These are phyloP conservation scores for Cranoglanis bouderius DNA, from an alignment of 2,113 vertebrate genomes.

Conservation along the genomic window DNA sequence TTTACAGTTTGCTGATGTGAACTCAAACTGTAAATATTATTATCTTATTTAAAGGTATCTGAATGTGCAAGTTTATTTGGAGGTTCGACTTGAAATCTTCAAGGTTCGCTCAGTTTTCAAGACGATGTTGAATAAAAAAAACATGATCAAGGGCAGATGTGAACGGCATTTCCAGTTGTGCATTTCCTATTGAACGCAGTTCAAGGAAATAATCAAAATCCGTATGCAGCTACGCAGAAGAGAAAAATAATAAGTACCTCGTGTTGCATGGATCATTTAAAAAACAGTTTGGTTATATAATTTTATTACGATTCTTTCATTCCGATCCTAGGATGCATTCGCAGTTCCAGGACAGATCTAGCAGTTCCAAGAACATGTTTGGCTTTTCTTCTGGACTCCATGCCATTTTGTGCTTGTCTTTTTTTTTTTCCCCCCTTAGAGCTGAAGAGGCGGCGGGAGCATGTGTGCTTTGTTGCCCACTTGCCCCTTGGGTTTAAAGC, in stretches of 20 bases:
- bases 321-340: background rate
- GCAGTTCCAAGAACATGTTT: conserved; percentile 17
- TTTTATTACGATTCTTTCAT: conserved; percentile 2
- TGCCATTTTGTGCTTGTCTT: background rate
- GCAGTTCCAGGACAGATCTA: background rate
- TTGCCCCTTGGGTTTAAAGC: background rate
- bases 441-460: conserved; percentile 14
- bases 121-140: background rate
- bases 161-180: background rate
- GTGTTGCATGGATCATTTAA: background rate
- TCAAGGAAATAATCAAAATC: background rate
- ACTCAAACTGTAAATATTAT: background rate
- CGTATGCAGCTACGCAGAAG: background rate
- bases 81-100: background rate
- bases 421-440: background rate
- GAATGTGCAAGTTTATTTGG: background rate
- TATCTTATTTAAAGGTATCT: background rate
- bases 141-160: background rate
- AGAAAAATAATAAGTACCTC: background rate
- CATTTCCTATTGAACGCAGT: background rate
- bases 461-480: conserved; percentile 13
- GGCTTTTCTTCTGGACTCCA: background rate
- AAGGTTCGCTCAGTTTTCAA: background rate
- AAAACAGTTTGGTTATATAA: background rate
- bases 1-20: background rate